Percentiles rank a stretch among this genome's conserved stretches.
These are phyloP conservation scores for Pseudoips prasinana DNA, from an alignment of 2,888 invertebrate genomes.

Conservation along the genomic window DNA sequence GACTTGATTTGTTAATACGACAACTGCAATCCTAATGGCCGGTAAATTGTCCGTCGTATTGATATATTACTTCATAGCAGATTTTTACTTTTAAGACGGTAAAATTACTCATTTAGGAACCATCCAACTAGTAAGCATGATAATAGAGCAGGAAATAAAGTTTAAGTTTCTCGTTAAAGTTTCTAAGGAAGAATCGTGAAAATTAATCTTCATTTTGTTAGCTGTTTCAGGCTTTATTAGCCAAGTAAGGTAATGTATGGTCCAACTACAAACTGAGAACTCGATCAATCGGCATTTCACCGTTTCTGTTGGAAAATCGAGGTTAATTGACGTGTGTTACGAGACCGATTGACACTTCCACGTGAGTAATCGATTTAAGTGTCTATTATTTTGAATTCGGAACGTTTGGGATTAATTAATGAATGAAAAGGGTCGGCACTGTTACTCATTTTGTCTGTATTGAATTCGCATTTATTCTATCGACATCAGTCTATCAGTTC, in stretches of 20 bases:
- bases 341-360: conserved; percentile 59
- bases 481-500: conserved; percentile 29
- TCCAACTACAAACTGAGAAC: conserved; percentile 25
- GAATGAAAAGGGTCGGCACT: conserved; percentile 67
- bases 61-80: too few relatives aligned
- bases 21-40: too few relatives aligned
- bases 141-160: too few relatives aligned
- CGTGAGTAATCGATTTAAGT: conserved; percentile 65
- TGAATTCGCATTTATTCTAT: conserved; percentile 60
- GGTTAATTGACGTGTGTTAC: conserved; percentile 59
- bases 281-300: conserved; percentile 35
- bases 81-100: too few relatives aligned
- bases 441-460: conserved; percentile 64
- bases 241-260: conserved; percentile 32
- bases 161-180: too few relatives aligned
- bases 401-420: conserved; percentile 72
- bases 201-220: conserved; percentile 33
- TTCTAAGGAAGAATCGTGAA: conserved; percentile 17
- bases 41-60: too few relatives aligned
- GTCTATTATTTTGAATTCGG: conserved; percentile 66
- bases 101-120: too few relatives aligned
- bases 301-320: conserved; percentile 33
- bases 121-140: too few relatives aligned
- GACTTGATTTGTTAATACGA: too few relatives aligned
- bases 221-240: conserved; percentile 31